Percentiles rank a stretch among this genome's conserved stretches.
Evolutionary conservation across 2,113 vertebrate species (phyloP).

Genomic region (Telmatochromis sp.): DNA sequence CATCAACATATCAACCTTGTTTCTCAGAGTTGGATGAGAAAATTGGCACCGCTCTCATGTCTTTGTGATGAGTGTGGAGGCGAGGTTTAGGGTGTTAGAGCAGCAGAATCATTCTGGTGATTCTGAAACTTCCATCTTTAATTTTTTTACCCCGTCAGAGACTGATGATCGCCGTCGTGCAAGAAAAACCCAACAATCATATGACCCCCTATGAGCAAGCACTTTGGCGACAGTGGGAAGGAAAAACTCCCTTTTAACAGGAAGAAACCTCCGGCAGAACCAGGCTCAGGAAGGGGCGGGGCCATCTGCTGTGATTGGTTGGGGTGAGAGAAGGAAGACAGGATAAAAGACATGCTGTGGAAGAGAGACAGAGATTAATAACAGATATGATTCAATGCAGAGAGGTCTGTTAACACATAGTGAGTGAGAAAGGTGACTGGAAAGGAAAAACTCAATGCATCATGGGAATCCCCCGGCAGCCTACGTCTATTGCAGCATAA

Average conservation of each 20-base stretch:
- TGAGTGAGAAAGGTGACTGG: not conserved
- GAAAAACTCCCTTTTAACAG: no score
- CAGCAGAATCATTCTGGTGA: not conserved
- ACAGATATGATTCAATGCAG: fast-evolving
- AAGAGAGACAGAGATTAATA: not conserved
- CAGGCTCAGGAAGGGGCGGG: not conserved
- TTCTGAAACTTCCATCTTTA: not conserved
- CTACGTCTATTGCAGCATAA: fast-evolving
- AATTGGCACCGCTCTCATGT: not conserved
- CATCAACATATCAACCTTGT: not conserved
- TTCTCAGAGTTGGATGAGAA: not conserved
- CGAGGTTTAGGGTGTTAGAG: not conserved
- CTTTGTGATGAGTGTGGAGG: not conserved
- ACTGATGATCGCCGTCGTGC: not conserved
- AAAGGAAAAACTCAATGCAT: fast-evolving
- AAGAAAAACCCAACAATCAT: no score
- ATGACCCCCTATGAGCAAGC: no score
- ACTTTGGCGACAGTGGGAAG: no score
- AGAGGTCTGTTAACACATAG: fast-evolving
- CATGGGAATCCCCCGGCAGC: no score
- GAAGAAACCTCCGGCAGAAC: no score
- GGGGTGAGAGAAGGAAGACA: not conserved
- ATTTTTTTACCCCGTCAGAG: not conserved
- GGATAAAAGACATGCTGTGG: not conserved
- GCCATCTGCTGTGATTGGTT: fast-evolving